A percentile compares a stretch with the other conserved stretches of the same genome.
Conservation (phyloP, 1,140 invertebrate genomes). For the Rhizoglyphus robini region DNA sequence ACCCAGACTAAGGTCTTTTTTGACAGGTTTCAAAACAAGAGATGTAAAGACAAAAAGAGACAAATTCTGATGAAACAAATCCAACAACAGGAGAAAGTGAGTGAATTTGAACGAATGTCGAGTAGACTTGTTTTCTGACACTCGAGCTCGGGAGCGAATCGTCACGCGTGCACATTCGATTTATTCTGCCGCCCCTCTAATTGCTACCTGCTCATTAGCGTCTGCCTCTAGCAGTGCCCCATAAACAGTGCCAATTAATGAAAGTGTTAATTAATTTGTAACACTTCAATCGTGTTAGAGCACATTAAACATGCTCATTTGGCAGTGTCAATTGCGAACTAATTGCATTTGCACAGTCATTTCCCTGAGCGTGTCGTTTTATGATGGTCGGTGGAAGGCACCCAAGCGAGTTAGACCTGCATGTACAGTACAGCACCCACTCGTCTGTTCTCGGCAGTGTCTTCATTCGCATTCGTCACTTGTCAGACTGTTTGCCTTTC, state of each 20-base stretch:
- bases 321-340: background rate
- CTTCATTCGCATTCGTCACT: background rate
- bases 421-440: background rate
- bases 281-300: background rate
- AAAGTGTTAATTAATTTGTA: background rate
- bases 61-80: constrained; percentile 92
- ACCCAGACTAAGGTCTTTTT: background rate
- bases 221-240: background rate
- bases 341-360: background rate
- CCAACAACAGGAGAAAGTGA: constrained; percentile 91
- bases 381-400: no score
- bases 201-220: background rate
- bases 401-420: background rate
- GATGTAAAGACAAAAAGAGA: constrained; percentile 98
- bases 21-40: constrained; percentile 65
- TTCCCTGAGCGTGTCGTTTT: background rate
- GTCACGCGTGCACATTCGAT: background rate
- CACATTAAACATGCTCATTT: background rate
- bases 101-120: constrained; percentile 24
- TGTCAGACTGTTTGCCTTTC: constrained; percentile 11
- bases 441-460: background rate
- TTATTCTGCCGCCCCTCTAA: background rate
- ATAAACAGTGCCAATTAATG: background rate
- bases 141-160: no score
- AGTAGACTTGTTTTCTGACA: background rate